A percentile compares a stretch with the other conserved stretches of the same genome.
Conservation (phyloP, 2,113 vertebrate genomes). For the Apistogramma diplotaenia region DNA sequence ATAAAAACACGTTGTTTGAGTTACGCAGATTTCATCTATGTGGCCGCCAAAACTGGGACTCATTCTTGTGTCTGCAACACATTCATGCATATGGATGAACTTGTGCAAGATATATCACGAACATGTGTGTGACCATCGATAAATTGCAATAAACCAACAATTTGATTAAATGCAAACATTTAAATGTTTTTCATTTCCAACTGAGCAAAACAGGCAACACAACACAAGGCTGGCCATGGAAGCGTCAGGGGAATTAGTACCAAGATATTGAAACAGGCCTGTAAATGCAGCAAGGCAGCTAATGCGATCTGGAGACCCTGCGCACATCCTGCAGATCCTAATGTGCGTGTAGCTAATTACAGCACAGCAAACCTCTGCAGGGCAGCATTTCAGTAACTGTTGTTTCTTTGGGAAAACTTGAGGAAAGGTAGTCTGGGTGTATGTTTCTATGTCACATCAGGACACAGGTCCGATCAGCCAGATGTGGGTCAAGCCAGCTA, state of each 20-base stretch:
- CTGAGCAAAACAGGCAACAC: neutral
- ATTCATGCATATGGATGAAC: neutral
- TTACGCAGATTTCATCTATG: neutral
- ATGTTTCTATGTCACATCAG: neutral
- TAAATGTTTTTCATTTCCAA: neutral
- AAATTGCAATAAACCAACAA: neutral
- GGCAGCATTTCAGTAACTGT: neutral
- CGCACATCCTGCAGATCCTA: neutral
- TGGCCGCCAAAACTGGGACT: neutral
- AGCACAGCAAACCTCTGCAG: neutral
- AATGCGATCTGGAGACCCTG: neutral
- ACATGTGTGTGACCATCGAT: neutral
- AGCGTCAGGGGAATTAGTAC: too few relatives aligned
- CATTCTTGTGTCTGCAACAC: neutral
- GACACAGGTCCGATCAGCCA: neutral
- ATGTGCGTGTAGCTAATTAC: neutral
- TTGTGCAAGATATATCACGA: neutral
- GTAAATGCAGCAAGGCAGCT: neutral
- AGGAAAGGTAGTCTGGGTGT: fast-evolving
- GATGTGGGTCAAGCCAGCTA: neutral
- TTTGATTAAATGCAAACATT: neutral
- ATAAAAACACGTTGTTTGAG: slow-evolving; percentile 21
- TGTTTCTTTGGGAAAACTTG: neutral
- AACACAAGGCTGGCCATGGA: too few relatives aligned
- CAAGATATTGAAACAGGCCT: neutral